Evolutionary conservation across 2,797 vertebrate species (phyloP), one percentile per base, ranked within the genome.

Genomic region (Distichodus sexfasciatus): DNA sequence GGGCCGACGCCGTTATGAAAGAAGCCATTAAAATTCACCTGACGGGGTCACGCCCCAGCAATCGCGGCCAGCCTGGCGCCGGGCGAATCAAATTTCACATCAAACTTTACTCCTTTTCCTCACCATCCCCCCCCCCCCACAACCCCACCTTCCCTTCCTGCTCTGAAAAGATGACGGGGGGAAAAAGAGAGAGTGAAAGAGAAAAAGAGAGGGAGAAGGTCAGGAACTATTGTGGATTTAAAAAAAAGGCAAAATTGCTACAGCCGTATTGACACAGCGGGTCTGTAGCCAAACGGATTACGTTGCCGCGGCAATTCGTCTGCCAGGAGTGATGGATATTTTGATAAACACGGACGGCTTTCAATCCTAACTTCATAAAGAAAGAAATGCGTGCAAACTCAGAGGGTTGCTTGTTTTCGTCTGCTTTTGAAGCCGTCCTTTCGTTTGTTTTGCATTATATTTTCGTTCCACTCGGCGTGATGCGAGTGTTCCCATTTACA

Each of bases 1-100:
- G 76, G 61, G 83, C 87, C 87, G 84, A 87, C 85, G 78, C 83
- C 83, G 81, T 84, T 85, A 80, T 85, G 83, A 88, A 85, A 82
- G 72, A 83, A 75, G 58, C 69, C 68, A 84, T 87, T 86, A 81
- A 77, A 84, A 80, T 72, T 66, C 84, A 85, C 84, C 83, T 87
- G 79, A 76, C 53, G 53, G 75, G 81, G 83, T 83, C 82, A 85
- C 24, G 70, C 74, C 54, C 51, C 44, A 43, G 35, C 35, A 15
- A 38, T 71, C 61, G 80, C 76, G 82, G 78, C 81, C 76, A 85
- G 81, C 80, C 59, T 81, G 64, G 72, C 65, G 68, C 76, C 61
- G 82, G n/a, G 76, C 46, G 59, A 87, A 88, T 84, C 80, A 75
- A 84, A 86, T 88, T 85, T 84, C 61, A 83, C 76, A 83, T 87